Evolutionary conservation across 2,113 vertebrate species (phyloP).

Genomic region (Cranoglanis bouderius): DNA sequence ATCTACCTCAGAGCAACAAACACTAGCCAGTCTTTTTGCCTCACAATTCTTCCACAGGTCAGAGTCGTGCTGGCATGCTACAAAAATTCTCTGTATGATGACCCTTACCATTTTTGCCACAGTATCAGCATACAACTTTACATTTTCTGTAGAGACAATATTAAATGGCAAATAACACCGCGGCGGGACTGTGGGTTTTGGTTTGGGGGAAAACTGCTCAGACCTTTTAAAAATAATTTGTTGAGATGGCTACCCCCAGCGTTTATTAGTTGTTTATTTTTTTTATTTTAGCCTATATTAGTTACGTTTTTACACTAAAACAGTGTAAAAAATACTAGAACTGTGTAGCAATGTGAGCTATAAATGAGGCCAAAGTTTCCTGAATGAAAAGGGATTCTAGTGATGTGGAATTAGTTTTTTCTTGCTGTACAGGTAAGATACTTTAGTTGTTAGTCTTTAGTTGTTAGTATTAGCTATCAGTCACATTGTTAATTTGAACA

Average conservation of each 20-base stretch:
- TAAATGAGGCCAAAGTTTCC: neutral
- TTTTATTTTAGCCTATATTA: too few relatives aligned
- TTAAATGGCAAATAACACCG: neutral
- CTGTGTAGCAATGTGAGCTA: neutral
- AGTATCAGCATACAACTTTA: neutral
- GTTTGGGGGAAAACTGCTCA: neutral
- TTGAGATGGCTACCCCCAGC: neutral
- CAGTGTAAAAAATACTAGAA: neutral
- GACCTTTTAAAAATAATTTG: neutral
- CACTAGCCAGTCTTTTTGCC: constrained; percentile 87
- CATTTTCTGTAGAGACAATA: neutral
- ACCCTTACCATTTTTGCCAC: neutral
- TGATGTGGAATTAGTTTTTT: neutral
- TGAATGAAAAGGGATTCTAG: neutral
- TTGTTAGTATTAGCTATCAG: too few relatives aligned
- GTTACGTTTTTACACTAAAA: neutral
- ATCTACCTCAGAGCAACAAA: constrained; percentile 91
- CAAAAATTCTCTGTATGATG: neutral
- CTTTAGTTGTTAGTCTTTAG: too few relatives aligned
- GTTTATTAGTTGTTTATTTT: neutral
- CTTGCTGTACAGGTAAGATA: neutral
- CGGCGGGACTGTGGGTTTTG: neutral
- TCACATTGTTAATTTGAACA: neutral
- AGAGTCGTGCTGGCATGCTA: neutral
- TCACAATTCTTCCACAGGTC: constrained; percentile 93